Base-by-base conservation (phyloP, 2,888 invertebrate genomes). In the Zhengitettix transpicula region DNA sequence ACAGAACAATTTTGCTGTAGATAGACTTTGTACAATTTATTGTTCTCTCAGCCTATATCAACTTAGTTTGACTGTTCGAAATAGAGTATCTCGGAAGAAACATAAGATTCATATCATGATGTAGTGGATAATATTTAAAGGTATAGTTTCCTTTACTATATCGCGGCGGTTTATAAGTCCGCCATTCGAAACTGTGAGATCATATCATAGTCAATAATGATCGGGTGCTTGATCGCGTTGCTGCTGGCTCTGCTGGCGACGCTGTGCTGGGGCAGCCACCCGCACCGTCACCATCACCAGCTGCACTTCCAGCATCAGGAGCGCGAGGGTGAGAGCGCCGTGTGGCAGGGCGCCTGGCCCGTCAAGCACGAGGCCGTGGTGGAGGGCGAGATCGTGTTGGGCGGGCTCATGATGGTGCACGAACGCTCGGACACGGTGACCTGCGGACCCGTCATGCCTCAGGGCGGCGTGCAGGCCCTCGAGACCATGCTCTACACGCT, bases 331-430 rank as follows among this genome's bases (percentile, higher is more conserved):
- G 42, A 15, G 28, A 9, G 16, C 16, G 16, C 47, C 47, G 16
- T 56, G 2, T 17, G 41, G 14, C 40, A 55, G 57, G 40, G 52
- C 9, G 57, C 42, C 16, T 90, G 90, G 91, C 91, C 92, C 0
- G 84, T 89, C 9, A 92, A 91, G 68, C 82, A 86, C 68, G 89
- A 91, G 67, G 89, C 92, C 0, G 84, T 87, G 8, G 83, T 94
- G 55, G 90, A 91, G 70, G 95, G 95, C 0, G 88, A 94, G 69
- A 77, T 95, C 54, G 81, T 92, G 11, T 77, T 95, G 1, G 95
- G 95, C 9, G 95, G 93, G 1, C 75, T 95, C 55, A 94, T 95
- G 90, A 95, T 95, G 90, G 87, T 95, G 0, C 95, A 95, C 71
- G 93, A 93, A 68, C 77, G 95, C 40, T 89, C 90, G 66, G 93